Evolutionary conservation across 2,888 invertebrate genomes (phyloP).

Genomic region (Slavum lentiscoides): DNA sequence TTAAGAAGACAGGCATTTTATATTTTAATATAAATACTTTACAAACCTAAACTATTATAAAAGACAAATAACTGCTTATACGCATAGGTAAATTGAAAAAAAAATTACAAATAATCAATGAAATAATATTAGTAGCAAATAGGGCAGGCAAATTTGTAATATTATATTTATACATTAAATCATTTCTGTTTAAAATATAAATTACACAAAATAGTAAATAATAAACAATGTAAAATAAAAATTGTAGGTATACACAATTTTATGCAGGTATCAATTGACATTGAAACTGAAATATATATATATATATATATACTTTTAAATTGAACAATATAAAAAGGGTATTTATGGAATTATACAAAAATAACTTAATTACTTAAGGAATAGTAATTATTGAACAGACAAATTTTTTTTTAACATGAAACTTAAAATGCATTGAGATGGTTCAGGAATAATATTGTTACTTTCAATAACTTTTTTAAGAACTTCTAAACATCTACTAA

Average conservation of each 20-base stretch:
- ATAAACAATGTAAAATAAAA: not conserved
- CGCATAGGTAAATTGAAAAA: too few species aligned
- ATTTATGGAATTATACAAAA: not conserved
- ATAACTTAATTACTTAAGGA: not conserved
- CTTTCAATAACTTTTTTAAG: constrained; percentile 64
- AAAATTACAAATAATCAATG: not conserved
- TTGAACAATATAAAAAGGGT: constrained; percentile 19
- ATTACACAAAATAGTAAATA: not conserved
- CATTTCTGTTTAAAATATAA: not conserved
- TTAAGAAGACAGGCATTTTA: not conserved
- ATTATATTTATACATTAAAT: not conserved
- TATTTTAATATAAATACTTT: constrained; percentile 11
- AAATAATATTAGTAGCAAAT: not conserved
- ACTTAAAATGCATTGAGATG: constrained; percentile 40
- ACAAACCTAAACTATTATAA: constrained; percentile 1
- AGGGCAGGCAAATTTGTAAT: not conserved
- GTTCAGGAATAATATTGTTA: constrained; percentile 62
- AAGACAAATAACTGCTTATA: too few species aligned
- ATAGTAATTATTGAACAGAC: constrained; percentile 1
- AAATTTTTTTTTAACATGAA: constrained; percentile 41
- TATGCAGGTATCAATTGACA: not conserved
- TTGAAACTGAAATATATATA: not conserved
- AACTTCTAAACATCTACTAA: constrained; percentile 67
- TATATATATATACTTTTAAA: not conserved
- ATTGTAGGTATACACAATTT: not conserved